Percentiles rank a stretch among this genome's conserved stretches.
These are phyloP conservation scores for Mamestra brassicae DNA, from an alignment of 2,888 invertebrate species.

Conservation along the genomic window DNA sequence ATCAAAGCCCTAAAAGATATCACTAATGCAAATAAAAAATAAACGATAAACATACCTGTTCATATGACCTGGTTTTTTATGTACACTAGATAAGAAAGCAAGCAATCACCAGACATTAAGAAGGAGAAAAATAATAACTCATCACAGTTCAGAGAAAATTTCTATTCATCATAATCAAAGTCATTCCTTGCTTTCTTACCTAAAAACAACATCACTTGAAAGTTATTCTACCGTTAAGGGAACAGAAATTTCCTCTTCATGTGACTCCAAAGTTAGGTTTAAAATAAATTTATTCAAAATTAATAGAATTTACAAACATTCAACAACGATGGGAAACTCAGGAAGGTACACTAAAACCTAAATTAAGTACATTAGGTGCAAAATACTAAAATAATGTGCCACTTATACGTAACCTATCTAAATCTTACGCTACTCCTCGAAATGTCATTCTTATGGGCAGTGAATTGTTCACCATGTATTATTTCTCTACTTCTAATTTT, in stretches of 20 bases:
- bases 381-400: conserved; percentile 69
- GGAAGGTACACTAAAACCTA: conserved; percentile 65
- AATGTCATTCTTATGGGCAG: conserved; percentile 76
- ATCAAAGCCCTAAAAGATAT: conserved; percentile 74
- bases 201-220: conserved; percentile 69
- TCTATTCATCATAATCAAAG: conserved; percentile 86
- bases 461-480: conserved; percentile 60
- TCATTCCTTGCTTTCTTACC: conserved; percentile 88
- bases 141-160: conserved; percentile 89
- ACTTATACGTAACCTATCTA: conserved; percentile 50
- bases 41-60: conserved; percentile 81
- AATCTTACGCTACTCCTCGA: conserved; percentile 59
- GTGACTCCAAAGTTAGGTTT: conserved; percentile 73
- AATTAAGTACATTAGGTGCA: conserved; percentile 66
- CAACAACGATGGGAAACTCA: conserved; percentile 82
- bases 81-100: conserved; percentile 89
- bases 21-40: conserved; percentile 80
- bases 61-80: conserved; percentile 82
- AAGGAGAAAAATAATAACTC: conserved; percentile 76
- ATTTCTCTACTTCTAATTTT: conserved; percentile 25
- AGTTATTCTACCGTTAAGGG: conserved; percentile 85
- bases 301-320: conserved; percentile 73
- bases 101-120: conserved; percentile 81
- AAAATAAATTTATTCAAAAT: conserved; percentile 67
- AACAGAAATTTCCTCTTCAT: conserved; percentile 90